A percentile compares a stretch with the other conserved stretches of the same genome.
Conservation (phyloP, 2,797 vertebrate genomes). For the Zalophus californianus region DNA sequence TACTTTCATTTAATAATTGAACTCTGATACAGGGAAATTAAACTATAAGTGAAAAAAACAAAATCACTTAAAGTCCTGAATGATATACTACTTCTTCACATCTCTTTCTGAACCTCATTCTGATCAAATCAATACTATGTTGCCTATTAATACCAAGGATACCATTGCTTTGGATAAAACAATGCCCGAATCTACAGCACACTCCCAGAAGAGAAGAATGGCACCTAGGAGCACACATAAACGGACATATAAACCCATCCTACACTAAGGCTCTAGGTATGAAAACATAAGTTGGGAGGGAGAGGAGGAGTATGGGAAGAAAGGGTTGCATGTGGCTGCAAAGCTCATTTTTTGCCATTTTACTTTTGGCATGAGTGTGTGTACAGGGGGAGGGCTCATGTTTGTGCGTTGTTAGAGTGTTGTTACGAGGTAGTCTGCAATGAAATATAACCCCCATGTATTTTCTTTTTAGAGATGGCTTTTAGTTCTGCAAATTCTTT, state of each 20-base stretch:
- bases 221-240: neutral
- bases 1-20: neutral
- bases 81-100: neutral
- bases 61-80: conserved; percentile 11
- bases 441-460: neutral
- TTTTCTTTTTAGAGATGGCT: neutral
- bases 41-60: neutral
- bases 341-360: conserved; percentile 4
- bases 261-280: neutral
- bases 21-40: neutral
- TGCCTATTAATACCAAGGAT: neutral
- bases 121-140: neutral
- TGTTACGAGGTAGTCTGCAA: neutral
- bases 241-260: neutral
- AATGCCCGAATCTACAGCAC: neutral
- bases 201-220: neutral
- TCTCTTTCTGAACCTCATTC: neutral
- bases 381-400: neutral
- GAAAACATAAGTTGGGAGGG: neutral
- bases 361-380: neutral
- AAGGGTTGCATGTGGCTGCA: neutral
- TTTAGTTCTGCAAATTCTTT: conserved; percentile 4
- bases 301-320: neutral
- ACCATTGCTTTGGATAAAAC: neutral
- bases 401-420: neutral